Conservation (phyloP, 1,140 invertebrate species). For the Tetramorium alpestre region DNA sequence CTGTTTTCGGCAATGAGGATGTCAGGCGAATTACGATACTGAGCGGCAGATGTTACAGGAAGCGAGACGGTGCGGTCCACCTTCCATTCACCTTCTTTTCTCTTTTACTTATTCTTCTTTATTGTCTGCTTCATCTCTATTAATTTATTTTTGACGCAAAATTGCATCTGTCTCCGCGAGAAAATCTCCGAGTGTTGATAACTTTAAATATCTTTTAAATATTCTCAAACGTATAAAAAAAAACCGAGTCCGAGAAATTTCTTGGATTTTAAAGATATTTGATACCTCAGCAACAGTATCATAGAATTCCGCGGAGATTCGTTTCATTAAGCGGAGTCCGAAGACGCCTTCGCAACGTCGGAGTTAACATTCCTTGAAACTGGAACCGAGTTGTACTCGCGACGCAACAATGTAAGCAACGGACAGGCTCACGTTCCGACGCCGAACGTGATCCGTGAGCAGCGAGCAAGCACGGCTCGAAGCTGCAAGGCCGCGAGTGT, state of each 20-base stretch:
- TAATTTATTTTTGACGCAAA: neutral
- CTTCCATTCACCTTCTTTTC: neutral
- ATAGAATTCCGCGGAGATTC: neutral
- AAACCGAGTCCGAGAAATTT: neutral
- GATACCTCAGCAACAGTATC: neutral
- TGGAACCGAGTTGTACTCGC: conserved; percentile 3
- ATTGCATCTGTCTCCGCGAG: neutral
- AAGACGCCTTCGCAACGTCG: neutral
- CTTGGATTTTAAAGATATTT: neutral
- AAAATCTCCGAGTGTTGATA: neutral
- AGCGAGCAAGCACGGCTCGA: conserved; percentile 16
- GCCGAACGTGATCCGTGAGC: conserved; percentile 57
- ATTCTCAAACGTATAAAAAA: neutral
- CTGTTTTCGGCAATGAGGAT: conserved; percentile 74
- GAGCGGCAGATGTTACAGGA: conserved; percentile 53
- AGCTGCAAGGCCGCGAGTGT: conserved; percentile 46
- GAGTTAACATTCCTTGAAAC: neutral
- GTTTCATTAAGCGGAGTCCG: neutral
- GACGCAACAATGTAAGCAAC: conserved; percentile 31
- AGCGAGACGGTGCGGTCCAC: conserved; percentile 17
- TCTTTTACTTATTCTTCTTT: neutral
- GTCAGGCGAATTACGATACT: conserved; percentile 69
- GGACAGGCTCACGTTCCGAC: conserved; percentile 32
- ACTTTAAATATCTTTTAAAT: neutral
- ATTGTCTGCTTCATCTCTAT: neutral